Percentiles rank a stretch among this genome's conserved stretches.
phyloP scores from a whole-genome alignment of 2,797 vertebrate species.

The Podargus strigoides region DNA sequence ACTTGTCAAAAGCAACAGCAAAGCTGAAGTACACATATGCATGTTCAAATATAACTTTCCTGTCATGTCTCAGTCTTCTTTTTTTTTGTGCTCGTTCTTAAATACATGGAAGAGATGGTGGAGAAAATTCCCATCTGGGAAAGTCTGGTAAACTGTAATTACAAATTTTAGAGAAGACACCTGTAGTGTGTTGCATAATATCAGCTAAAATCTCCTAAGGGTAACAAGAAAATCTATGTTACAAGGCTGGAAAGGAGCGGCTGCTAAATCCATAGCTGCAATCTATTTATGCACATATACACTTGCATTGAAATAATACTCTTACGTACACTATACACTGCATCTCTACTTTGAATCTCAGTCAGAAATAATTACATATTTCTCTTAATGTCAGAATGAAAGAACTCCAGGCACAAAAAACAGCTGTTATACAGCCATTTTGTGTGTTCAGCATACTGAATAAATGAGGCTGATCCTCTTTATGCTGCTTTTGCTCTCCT shows the following conservation, averaged over 20 bases:
- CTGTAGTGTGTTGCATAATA: not conserved
- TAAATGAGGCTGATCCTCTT: not conserved
- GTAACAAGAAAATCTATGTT: slow-evolving; percentile 14
- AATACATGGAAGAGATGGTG: not conserved
- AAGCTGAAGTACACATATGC: not conserved
- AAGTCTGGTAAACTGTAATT: slow-evolving; percentile 9
- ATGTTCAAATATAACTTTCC: not conserved
- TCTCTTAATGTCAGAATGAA: slow-evolving; percentile 5
- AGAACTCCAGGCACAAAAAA: not conserved
- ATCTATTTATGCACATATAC: not conserved
- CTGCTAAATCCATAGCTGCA: slow-evolving; percentile 16
- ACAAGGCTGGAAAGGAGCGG: not conserved
- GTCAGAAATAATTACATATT: slow-evolving; percentile 26
- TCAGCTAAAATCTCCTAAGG: slow-evolving; percentile 17
- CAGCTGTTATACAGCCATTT: slow-evolving; percentile 22
- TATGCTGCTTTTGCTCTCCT: not conserved
- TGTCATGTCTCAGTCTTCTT: not conserved
- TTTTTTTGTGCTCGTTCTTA: not conserved
- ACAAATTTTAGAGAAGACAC: slow-evolving; percentile 33
- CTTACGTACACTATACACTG: not conserved
- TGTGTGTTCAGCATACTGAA: not conserved
- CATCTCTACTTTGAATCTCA: not conserved
- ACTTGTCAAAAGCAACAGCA: not conserved
- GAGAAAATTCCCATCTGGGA: slow-evolving; percentile 9
- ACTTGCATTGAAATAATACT: not conserved